Evolutionary conservation across 1,140 invertebrate genomes (phyloP).

Genomic region (Caenorhabditis inopinata): DNA sequence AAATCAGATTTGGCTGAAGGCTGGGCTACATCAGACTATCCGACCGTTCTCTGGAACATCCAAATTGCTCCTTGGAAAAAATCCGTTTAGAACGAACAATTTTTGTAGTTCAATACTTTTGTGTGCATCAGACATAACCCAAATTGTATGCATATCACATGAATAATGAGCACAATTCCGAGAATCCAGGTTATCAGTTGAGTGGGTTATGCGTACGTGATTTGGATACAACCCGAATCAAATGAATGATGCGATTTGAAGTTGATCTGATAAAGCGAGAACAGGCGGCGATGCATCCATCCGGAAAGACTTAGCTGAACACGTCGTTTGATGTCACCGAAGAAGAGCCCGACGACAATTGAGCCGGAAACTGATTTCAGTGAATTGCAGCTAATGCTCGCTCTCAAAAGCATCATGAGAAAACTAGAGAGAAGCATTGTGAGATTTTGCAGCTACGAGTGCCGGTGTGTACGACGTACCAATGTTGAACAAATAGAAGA

Average conservation of each 20-base stretch:
- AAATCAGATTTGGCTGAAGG: no score
- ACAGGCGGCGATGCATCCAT: neutral
- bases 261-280: neutral
- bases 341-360: neutral
- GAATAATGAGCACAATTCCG: neutral
- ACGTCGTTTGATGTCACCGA: neutral
- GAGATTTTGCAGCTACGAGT: slow-evolving; percentile 24
- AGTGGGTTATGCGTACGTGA: slow-evolving; percentile 6
- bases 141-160: neutral
- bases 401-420: neutral
- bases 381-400: slow-evolving; percentile 10
- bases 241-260: slow-evolving; percentile 25
- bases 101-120: no score
- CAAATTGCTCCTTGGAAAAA: no score
- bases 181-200: neutral
- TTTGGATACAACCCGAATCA: neutral
- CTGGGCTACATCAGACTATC: no score
- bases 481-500: neutral
- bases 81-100: neutral
- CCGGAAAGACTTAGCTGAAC: neutral
- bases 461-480: neutral
- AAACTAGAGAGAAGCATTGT: neutral
- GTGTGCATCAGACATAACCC: no score
- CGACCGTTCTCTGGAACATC: no score
- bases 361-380: slow-evolving; percentile 26